Base-by-base conservation (phyloP, 2,888 invertebrate genomes). In the Dysmachus trigonus region DNA sequence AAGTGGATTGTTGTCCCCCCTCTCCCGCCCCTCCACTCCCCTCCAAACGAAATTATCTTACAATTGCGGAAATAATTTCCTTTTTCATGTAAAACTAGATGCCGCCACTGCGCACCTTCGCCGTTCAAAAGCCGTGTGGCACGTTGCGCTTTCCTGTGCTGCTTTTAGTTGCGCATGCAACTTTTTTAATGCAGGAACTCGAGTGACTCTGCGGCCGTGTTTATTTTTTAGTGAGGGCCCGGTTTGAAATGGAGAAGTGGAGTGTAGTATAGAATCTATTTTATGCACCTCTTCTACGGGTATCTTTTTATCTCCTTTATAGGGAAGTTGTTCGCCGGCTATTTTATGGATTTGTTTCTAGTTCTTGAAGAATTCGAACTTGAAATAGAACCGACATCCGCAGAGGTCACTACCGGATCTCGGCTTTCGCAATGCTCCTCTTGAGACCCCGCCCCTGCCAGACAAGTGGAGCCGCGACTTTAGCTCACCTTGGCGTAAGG, bases 71-170 rank as follows among this genome's bases (percentile, higher is more conserved):
- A 79, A 79, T 79, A 51, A 30, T 79, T 79, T 31, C 51, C 79
- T 51, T 51, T 79, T 47, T 51, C 79, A 31, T 79, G 79, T 79
- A 30, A 51, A 79, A 79, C 47, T 79, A 51, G 79, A 51, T 51
- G 79, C 30, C n/a, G n/a, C 38, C 35, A 2, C 35, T 5, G 10
- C 73, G 33, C n/a, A n/a, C n/a, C n/a, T n/a, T n/a, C n/a, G 71
- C n/a, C 30, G 30, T 47, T n/a, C n/a, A 15, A 47, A 79, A 79
- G 27, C 30, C 5, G 27, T 47, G 38, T 1, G 1, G 27, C 15
- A 73, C 22, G 7, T 7, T 7, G 53, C 53, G 41, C 41, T 41
- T 13, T 4, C 15, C 10, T 10, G 62, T n/a, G 27, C 33, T 33
- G 33, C 33, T 0, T 13, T 35, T n/a, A 3, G 27, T 35, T 33